phyloP scores from a whole-genome alignment of 2,797 vertebrate genomes.

The Buphagus erythrorhynchus region DNA sequence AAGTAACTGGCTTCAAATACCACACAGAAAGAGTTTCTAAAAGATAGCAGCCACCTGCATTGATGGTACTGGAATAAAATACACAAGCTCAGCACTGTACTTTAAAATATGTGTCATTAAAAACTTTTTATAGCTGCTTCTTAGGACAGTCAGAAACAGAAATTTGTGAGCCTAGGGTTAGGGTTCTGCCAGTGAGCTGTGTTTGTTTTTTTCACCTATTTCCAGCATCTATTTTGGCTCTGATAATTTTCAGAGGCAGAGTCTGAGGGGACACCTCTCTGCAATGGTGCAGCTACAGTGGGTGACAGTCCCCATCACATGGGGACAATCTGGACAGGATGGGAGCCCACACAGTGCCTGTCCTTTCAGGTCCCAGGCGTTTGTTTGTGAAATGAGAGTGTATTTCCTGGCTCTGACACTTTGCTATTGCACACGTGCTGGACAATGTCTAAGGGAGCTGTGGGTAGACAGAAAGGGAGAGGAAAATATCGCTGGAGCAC shows the following conservation, averaged over 20 bases:
- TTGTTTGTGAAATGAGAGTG: neutral
- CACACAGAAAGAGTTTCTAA: neutral
- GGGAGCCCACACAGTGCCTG: fast-evolving
- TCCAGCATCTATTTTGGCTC: neutral
- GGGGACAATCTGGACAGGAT: neutral
- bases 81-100: neutral
- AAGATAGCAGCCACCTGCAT: neutral
- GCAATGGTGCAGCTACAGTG: fast-evolving
- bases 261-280: fast-evolving
- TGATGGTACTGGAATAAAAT: neutral
- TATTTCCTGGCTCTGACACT: neutral
- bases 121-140: neutral
- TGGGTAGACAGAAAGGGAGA: neutral
- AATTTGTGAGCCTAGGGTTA: neutral
- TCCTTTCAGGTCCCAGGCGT: neutral
- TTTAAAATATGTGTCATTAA: neutral
- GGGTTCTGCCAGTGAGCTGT: neutral
- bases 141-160: neutral
- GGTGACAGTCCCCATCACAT: fast-evolving
- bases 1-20: neutral
- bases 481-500: conserved; percentile 38
- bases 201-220: neutral
- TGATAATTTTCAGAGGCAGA: neutral
- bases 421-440: fast-evolving
- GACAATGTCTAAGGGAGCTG: neutral